Evolutionary conservation across 2,888 invertebrate genomes (phyloP).

Genomic region (Stenodera caucasica): DNA sequence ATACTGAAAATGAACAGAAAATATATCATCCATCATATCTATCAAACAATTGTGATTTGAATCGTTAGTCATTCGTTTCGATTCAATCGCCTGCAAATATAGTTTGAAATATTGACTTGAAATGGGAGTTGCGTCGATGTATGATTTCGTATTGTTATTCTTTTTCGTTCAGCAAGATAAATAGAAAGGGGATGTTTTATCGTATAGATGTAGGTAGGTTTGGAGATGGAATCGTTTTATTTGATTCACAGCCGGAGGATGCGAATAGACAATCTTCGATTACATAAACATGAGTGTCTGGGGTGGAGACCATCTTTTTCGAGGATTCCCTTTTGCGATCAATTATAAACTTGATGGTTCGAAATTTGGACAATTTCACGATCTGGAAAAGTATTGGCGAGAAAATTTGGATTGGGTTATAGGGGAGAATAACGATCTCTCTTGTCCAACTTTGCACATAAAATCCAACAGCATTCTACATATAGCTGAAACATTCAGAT

Average conservation of each 20-base stretch:
- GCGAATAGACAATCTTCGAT: conserved; percentile 3
- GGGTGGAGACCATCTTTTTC: not conserved
- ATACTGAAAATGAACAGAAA: conserved; percentile 16
- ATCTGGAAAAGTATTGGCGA: not conserved
- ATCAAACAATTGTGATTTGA: conserved; percentile 14
- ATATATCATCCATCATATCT: conserved; percentile 27
- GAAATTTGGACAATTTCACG: too few species aligned
- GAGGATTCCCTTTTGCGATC: too few species aligned
- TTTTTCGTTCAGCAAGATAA: conserved; percentile 10
- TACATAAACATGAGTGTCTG: not conserved
- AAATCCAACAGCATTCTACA: conserved; percentile 47
- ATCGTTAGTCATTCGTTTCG: conserved; percentile 31
- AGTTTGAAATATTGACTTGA: conserved; percentile 30
- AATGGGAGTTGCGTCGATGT: conserved; percentile 20
- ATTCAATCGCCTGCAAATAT: conserved; percentile 28
- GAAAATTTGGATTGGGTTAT: not conserved
- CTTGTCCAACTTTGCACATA: conserved; percentile 45
- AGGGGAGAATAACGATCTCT: conserved; percentile 41
- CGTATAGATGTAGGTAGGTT: not conserved
- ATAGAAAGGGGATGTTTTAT: not conserved
- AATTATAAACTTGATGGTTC: too few species aligned
- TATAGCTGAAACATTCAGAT: conserved; percentile 40
- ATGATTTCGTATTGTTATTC: conserved; percentile 26
- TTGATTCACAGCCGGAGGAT: not conserved
- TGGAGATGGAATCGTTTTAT: not conserved